A percentile compares a stretch with the other conserved stretches of the same genome.
phyloP scores from a whole-genome alignment of 2,888 invertebrate species.

The Microctonus brassicae region DNA sequence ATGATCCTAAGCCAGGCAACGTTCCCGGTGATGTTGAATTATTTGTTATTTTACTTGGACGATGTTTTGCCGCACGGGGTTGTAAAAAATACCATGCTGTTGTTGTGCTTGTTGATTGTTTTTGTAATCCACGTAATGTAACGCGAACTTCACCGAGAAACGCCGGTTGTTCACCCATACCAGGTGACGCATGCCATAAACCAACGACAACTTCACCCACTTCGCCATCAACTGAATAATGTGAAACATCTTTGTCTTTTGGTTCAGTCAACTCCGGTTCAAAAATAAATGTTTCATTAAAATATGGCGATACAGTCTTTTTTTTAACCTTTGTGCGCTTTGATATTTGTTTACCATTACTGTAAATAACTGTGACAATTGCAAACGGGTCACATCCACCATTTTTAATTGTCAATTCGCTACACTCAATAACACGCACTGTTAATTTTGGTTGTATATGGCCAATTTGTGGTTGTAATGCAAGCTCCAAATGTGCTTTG shows the following conservation, averaged over 20 bases:
- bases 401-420: conserved; percentile 89
- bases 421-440: conserved; percentile 82
- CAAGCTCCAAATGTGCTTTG: conserved; percentile 87
- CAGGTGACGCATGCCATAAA: conserved; percentile 88
- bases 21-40: conserved; percentile 82
- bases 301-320: conserved; percentile 91
- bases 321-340: conserved; percentile 89
- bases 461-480: conserved; percentile 68
- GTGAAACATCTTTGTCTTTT: conserved; percentile 65
- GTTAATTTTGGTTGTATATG: conserved; percentile 67
- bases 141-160: conserved; percentile 91
- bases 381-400: conserved; percentile 94
- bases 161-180: conserved; percentile 82
- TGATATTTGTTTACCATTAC: conserved; percentile 83
- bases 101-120: conserved; percentile 74
- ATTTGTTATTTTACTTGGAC: conserved; percentile 73
- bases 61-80: conserved; percentile 77
- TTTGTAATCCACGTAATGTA: conserved; percentile 79
- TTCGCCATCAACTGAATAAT: conserved; percentile 74
- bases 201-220: conserved; percentile 86
- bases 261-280: conserved; percentile 68
- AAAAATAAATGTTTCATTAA: conserved; percentile 89
- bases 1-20: conserved; percentile 82
- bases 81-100: conserved; percentile 88
- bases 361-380: conserved; percentile 83